A percentile compares a stretch with the other conserved stretches of the same genome.
Evolutionary conservation across 2,888 invertebrate species (phyloP).

Genomic region (Campoplex nolae): DNA sequence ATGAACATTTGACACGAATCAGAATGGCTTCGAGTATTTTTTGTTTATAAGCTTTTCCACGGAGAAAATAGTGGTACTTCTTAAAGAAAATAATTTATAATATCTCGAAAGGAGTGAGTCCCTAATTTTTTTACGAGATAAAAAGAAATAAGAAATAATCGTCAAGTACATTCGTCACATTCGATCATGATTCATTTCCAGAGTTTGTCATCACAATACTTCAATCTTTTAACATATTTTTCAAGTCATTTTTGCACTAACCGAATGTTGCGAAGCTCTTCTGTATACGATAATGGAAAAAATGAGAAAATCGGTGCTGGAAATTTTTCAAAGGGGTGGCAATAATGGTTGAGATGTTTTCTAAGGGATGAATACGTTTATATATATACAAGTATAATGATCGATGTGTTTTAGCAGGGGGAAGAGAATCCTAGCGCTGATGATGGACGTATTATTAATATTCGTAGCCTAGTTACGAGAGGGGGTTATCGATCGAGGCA

Average conservation of each 20-base stretch:
- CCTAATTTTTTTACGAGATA: too few relatives aligned
- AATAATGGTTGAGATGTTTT: constrained; percentile 38
- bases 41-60: too few relatives aligned
- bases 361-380: not conserved
- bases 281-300: not conserved
- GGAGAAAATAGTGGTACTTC: too few relatives aligned
- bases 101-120: too few relatives aligned
- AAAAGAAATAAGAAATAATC: too few relatives aligned
- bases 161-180: too few relatives aligned
- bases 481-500: constrained; percentile 58
- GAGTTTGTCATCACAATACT: not conserved
- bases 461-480: constrained; percentile 60
- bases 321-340: not conserved
- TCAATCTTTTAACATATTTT: not conserved
- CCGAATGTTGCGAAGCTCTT: not conserved
- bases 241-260: not conserved
- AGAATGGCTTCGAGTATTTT: too few relatives aligned
- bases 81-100: too few relatives aligned
- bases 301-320: not conserved
- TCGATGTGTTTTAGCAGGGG: constrained; percentile 25
- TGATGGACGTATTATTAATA: constrained; percentile 65
- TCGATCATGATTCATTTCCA: too few relatives aligned
- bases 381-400: constrained; percentile 22
- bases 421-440: constrained; percentile 16
- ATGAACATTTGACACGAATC: too few relatives aligned